These are phyloP conservation scores for Anoplophora glabripennis DNA, from an alignment of 1,140 invertebrate species.

Conservation along the genomic window DNA sequence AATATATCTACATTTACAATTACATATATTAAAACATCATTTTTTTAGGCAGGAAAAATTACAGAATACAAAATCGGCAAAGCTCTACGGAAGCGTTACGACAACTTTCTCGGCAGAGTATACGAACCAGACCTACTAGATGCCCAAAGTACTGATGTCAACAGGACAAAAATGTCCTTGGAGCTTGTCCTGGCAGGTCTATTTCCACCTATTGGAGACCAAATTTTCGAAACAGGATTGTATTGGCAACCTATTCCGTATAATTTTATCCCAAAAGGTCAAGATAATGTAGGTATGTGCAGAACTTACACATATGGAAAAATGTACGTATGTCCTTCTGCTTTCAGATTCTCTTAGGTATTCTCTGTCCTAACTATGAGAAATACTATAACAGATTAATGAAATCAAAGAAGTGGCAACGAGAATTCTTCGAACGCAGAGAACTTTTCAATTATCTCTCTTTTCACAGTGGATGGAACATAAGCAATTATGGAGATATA, in stretches of 20 bases:
- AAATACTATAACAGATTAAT: background rate
- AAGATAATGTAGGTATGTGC: conserved; percentile 2
- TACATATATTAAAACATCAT: too few species aligned
- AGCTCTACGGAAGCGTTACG: conserved; percentile 59
- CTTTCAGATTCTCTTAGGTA: background rate
- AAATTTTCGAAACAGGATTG: conserved; percentile 50
- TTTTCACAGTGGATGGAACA: background rate
- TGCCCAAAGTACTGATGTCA: conserved; percentile 44
- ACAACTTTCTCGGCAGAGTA: conserved; percentile 52
- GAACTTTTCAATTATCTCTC: background rate
- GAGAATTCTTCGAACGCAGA: background rate
- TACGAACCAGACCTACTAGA: conserved; percentile 54
- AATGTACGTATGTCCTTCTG: background rate
- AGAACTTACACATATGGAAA: too few species aligned
- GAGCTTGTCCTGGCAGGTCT: conserved; percentile 55
- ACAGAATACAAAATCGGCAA: conserved; percentile 61
- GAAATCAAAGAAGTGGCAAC: background rate
- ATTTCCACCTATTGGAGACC: conserved; percentile 50
- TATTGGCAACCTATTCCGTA: conserved; percentile 60
- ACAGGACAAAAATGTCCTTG: conserved; percentile 59
- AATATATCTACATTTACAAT: too few species aligned
- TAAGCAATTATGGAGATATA: background rate
- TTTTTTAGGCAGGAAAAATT: conserved; percentile 23
- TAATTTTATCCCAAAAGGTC: conserved; percentile 18
- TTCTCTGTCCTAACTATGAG: background rate